These are phyloP conservation scores for Diloba caeruleocephala DNA, from an alignment of 2,888 invertebrate species.

Conservation along the genomic window DNA sequence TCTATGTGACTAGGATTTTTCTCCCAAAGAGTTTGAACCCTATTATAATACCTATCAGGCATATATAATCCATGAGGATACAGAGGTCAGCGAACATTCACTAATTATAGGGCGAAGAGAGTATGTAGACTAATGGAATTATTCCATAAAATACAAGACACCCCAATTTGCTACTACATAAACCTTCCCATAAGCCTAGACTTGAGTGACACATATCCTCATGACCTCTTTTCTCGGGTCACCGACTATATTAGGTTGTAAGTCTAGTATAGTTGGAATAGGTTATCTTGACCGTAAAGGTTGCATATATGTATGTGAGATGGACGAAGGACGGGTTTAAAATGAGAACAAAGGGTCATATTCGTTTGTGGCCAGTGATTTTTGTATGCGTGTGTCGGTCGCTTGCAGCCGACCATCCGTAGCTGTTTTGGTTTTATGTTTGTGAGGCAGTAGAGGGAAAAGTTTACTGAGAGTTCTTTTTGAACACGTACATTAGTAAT, in stretches of 20 bases:
- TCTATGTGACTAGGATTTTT: no score
- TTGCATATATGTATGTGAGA: slow-evolving; percentile 5
- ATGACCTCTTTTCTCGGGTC: slow-evolving; percentile 39
- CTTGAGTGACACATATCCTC: slow-evolving; percentile 26
- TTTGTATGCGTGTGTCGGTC: slow-evolving; percentile 1
- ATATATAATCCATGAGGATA: no score
- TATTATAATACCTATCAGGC: no score
- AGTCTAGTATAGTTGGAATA: slow-evolving; percentile 26
- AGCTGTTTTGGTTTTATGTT: neutral
- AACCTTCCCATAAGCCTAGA: slow-evolving; percentile 23
- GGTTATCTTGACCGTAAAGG: slow-evolving; percentile 16
- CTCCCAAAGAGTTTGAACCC: no score
- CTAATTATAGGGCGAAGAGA: no score
- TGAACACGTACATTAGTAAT: neutral
- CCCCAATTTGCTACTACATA: slow-evolving; percentile 10
- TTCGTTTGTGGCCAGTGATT: neutral
- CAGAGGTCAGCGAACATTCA: no score
- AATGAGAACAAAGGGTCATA: slow-evolving; percentile 8
- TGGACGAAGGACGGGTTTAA: slow-evolving; percentile 9
- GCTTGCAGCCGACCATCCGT: no score
- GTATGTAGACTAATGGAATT: neutral
- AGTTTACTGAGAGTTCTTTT: neutral
- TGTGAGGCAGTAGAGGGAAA: neutral
- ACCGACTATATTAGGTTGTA: slow-evolving; percentile 36
- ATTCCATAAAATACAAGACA: neutral